Evolutionary conservation across 2,113 vertebrate species (phyloP).

Genomic region (Callipepla squamata): DNA sequence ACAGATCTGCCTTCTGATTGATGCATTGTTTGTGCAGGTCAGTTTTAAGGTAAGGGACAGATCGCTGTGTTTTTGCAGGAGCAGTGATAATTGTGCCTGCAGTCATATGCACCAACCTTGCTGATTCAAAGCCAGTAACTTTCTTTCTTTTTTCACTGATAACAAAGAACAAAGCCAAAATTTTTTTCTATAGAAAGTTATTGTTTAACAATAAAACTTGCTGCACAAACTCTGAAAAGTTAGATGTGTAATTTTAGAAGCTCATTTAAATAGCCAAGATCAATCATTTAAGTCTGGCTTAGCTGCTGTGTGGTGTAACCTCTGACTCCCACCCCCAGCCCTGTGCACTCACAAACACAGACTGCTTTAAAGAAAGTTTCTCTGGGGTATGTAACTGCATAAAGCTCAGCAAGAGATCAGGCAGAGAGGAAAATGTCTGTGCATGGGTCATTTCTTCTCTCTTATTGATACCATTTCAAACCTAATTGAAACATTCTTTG

Average conservation of each 20-base stretch:
- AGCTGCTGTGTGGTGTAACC: background rate
- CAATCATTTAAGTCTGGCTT: background rate
- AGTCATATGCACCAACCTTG: background rate
- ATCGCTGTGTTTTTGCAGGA: background rate
- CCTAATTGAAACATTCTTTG: slow-evolving; percentile 66
- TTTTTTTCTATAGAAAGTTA: background rate
- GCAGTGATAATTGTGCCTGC: background rate
- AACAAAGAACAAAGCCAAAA: background rate
- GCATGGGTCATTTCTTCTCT: slow-evolving; percentile 1
- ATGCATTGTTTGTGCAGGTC: slow-evolving; percentile 64
- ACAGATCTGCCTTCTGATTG: slow-evolving; percentile 27
- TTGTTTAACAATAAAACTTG: background rate
- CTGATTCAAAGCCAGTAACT: slow-evolving; percentile 5
- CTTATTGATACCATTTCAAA: slow-evolving; percentile 40
- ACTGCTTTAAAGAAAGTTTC: background rate
- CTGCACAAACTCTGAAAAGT: background rate
- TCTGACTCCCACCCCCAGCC: background rate
- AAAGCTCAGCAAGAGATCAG: background rate
- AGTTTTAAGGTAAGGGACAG: slow-evolving; percentile 31
- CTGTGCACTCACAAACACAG: background rate
- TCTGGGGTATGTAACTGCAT: background rate
- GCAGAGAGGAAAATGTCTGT: slow-evolving; percentile 9
- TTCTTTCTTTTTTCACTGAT: background rate
- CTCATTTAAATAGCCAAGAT: background rate
- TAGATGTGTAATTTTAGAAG: background rate